phyloP scores from a whole-genome alignment of 2,888 invertebrate genomes.

The Latrodectus elegans region DNA sequence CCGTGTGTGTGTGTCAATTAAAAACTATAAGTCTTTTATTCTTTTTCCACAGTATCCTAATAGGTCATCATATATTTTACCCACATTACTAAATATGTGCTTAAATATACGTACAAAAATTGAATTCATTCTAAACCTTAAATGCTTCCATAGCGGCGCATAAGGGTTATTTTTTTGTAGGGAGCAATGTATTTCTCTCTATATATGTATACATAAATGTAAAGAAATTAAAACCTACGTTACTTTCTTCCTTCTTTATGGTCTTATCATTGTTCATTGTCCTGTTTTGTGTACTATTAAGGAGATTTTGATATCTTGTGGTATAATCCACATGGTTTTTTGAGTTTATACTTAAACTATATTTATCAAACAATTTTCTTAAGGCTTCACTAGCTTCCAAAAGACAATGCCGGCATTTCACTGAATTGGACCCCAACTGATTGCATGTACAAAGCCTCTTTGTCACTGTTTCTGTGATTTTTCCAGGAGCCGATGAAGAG shows the following conservation, averaged over 20 bases:
- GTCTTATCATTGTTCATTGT: constrained; percentile 1
- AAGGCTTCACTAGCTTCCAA: constrained; percentile 65
- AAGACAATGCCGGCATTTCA: constrained; percentile 58
- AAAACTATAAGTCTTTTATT: too few species aligned
- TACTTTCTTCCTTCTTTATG: constrained; percentile 38
- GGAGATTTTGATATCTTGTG: constrained; percentile 53
- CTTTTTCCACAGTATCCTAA: too few species aligned
- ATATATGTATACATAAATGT: not conserved
- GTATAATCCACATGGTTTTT: constrained; percentile 51
- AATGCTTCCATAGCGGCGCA: too few species aligned
- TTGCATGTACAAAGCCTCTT: constrained; percentile 55
- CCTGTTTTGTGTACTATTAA: constrained; percentile 46
- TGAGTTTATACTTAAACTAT: constrained; percentile 57
- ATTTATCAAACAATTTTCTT: constrained; percentile 59
- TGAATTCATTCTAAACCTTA: not conserved
- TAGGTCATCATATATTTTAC: too few species aligned
- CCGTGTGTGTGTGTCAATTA: too few species aligned
- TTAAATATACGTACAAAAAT: not conserved
- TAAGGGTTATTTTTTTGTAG: too few species aligned
- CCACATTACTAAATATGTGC: not conserved
- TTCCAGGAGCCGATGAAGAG: constrained; percentile 53
- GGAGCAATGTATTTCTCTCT: too few species aligned
- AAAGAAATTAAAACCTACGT: constrained; percentile 14
- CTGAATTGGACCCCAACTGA: constrained; percentile 47
- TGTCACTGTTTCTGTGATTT: constrained; percentile 1